phyloP scores from a whole-genome alignment of 2,888 invertebrate species.

The Sturmia bella region DNA sequence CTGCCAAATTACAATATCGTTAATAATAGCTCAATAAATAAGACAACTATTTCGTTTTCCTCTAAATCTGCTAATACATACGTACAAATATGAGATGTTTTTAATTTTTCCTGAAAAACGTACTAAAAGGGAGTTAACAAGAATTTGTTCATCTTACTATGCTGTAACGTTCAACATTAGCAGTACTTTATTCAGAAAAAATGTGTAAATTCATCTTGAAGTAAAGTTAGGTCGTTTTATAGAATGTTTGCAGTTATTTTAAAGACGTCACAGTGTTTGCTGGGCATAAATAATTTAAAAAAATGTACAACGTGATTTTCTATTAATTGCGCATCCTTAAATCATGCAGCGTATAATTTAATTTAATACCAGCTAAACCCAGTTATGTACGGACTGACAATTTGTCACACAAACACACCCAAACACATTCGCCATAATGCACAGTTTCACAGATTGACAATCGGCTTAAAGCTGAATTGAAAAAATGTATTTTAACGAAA shows the following conservation, averaged over 20 bases:
- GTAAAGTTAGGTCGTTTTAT: neutral
- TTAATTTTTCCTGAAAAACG: too few species aligned
- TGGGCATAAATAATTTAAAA: neutral
- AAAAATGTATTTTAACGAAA: constrained; percentile 8
- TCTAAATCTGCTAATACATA: too few species aligned
- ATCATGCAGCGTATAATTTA: constrained; percentile 43
- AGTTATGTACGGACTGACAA: neutral
- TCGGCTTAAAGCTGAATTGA: constrained; percentile 30
- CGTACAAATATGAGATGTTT: too few species aligned
- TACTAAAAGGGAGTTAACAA: too few species aligned
- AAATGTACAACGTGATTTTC: constrained; percentile 12
- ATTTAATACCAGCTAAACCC: constrained; percentile 17
- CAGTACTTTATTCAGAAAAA: too few species aligned
- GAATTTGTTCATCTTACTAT: too few species aligned
- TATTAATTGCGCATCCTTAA: constrained; percentile 32
- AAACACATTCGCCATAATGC: neutral
- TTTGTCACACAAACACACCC: neutral
- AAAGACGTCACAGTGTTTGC: neutral
- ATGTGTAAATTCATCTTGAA: too few species aligned
- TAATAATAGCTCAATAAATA: too few species aligned
- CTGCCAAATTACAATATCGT: too few species aligned
- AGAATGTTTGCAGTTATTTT: neutral
- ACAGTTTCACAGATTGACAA: constrained; percentile 17
- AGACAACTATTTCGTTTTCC: too few species aligned
- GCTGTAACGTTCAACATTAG: too few species aligned